Evolutionary conservation across 2,113 vertebrate species (phyloP).

Genomic region (Rhea americana): DNA sequence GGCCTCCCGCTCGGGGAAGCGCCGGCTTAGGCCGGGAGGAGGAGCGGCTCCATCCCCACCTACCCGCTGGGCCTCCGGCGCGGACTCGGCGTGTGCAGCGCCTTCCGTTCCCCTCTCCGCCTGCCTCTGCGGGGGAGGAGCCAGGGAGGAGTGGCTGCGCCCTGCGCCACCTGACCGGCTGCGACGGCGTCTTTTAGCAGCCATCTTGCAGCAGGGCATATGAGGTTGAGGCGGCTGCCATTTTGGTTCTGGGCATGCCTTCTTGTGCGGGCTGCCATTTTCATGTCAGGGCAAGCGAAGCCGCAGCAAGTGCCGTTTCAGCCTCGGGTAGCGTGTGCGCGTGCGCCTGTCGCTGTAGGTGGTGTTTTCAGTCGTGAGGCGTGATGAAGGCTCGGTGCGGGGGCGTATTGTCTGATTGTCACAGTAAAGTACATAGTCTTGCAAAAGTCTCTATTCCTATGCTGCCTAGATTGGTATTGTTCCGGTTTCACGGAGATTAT

Average conservation of each 20-base stretch:
- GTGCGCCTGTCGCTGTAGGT: background rate
- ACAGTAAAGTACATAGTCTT: fast-evolving
- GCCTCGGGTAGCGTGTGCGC: too few species aligned
- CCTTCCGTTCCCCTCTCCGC: background rate
- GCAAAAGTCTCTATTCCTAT: fast-evolving
- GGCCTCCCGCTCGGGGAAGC: background rate
- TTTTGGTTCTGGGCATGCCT: background rate
- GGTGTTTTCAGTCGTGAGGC: fast-evolving
- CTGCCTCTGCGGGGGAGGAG: background rate
- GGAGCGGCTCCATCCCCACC: background rate
- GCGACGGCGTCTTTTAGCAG: background rate
- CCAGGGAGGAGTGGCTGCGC: background rate
- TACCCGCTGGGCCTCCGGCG: background rate
- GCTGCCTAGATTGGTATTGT: fast-evolving
- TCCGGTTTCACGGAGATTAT: fast-evolving
- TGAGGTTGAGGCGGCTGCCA: fast-evolving
- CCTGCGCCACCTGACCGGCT: background rate
- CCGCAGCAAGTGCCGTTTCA: fast-evolving
- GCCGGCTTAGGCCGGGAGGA: background rate
- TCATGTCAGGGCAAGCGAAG: background rate
- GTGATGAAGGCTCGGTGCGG: fast-evolving
- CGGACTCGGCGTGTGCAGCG: fast-evolving
- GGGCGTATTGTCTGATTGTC: background rate
- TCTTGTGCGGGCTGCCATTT: too few species aligned
- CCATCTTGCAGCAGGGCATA: background rate